A percentile compares a stretch with the other conserved stretches of the same genome.
phyloP scores from a whole-genome alignment of 2,113 vertebrate species.

The Balaeniceps rex region DNA sequence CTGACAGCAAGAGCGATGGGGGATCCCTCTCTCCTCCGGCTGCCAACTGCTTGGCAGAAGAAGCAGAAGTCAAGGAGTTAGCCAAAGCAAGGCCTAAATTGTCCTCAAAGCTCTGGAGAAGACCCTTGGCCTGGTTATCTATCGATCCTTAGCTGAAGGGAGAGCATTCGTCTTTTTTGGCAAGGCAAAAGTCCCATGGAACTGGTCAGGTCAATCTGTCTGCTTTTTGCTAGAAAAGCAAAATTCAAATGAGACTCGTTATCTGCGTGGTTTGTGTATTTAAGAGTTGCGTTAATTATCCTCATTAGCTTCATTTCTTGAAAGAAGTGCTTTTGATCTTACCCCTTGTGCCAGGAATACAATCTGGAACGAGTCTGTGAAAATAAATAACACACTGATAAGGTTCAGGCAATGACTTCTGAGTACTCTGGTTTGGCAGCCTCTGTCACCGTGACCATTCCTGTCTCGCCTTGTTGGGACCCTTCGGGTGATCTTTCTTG shows the following conservation, averaged over 20 bases:
- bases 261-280: slow-evolving; percentile 30
- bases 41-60: neutral
- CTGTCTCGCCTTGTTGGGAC: neutral
- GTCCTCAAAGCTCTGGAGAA: neutral
- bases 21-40: neutral
- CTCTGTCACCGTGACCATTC: neutral
- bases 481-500: neutral
- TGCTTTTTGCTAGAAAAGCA: slow-evolving; percentile 10
- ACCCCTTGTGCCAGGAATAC: slow-evolving; percentile 37
- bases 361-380: neutral
- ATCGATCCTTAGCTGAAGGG: neutral
- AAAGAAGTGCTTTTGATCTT: slow-evolving; percentile 44
- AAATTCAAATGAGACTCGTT: neutral
- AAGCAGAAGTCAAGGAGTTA: neutral
- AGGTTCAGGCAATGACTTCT: neutral
- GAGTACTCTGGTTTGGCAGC: neutral
- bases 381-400: slow-evolving; percentile 39
- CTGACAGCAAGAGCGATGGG: fast-evolving
- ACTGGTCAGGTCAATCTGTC: neutral
- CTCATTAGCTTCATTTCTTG: slow-evolving; percentile 44
- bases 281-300: slow-evolving; percentile 41
- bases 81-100: neutral
- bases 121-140: neutral
- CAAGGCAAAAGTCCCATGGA: neutral
- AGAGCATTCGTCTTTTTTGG: neutral